These are phyloP conservation scores for Gila orcuttii DNA, from an alignment of 2,113 vertebrate genomes.

Conservation along the genomic window DNA sequence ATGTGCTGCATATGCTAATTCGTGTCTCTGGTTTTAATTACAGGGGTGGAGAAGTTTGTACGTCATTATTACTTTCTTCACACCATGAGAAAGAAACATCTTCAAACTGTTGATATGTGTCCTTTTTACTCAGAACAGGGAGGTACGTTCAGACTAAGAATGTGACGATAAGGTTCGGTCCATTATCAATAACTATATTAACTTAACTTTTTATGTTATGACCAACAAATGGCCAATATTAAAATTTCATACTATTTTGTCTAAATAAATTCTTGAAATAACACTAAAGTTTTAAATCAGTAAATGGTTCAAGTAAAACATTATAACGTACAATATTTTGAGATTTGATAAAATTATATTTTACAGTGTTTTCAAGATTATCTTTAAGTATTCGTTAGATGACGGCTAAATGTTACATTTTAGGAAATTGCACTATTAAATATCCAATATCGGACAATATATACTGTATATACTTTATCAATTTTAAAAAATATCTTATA, in stretches of 20 bases:
- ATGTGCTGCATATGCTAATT: not conserved
- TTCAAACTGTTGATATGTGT: slow-evolving; percentile 63
- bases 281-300: not conserved
- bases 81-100: not conserved
- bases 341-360: not conserved
- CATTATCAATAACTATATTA: no score
- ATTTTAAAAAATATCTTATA: no score
- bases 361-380: no score
- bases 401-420: not conserved
- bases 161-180: not conserved
- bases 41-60: slow-evolving; percentile 67
- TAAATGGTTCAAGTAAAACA: not conserved
- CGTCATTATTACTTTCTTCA: slow-evolving; percentile 76
- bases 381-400: not conserved
- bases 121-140: slow-evolving; percentile 69
- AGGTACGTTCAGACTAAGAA: slow-evolving; percentile 55
- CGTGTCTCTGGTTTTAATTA: slow-evolving; percentile 30
- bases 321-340: not conserved
- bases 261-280: not conserved
- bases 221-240: not conserved
- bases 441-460: not conserved
- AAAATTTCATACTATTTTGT: not conserved
- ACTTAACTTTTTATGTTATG: no score
- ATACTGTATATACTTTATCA: no score
- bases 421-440: not conserved